phyloP scores from a whole-genome alignment of 2,797 vertebrate genomes.

The Gouania willdenowi region DNA sequence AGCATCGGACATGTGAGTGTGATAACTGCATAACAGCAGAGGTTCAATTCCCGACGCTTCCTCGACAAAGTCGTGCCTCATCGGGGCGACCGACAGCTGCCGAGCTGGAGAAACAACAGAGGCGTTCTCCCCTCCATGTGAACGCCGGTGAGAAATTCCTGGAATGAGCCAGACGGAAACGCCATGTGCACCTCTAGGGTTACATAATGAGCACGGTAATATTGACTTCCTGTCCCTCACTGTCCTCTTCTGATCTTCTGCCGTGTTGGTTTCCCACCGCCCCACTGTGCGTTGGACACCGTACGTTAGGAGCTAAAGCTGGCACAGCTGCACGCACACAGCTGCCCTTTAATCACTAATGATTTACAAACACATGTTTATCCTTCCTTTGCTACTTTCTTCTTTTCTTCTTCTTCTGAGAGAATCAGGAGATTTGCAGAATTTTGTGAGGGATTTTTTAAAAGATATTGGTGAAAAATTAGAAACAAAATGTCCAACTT shows the following conservation, averaged over 20 bases:
- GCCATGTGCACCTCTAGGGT: constrained; percentile 55
- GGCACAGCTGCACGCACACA: constrained; percentile 12
- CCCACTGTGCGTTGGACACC: constrained; percentile 11
- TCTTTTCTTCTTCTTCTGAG: background rate
- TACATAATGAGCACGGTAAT: constrained; percentile 65
- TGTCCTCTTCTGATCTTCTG: constrained; percentile 35
- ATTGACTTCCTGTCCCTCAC: constrained; percentile 49
- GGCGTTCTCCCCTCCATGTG: constrained; percentile 33
- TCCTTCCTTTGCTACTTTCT: background rate
- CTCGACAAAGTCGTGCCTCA: constrained; percentile 62
- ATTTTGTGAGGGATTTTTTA: constrained; percentile 1
- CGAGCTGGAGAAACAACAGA: constrained; percentile 47
- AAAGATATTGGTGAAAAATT: no score
- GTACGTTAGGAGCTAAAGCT: constrained; percentile 15
- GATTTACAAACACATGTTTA: constrained; percentile 20
- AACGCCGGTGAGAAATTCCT: constrained; percentile 48
- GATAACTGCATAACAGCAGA: constrained; percentile 35
- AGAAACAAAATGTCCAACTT: no score
- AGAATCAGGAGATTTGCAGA: background rate
- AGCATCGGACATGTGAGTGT: constrained; percentile 16
- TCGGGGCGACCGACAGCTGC: constrained; percentile 69
- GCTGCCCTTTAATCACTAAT: constrained; percentile 44
- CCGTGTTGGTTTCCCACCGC: background rate
- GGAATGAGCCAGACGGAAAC: constrained; percentile 60
- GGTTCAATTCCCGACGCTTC: constrained; percentile 44